phyloP scores from a whole-genome alignment of 2,113 vertebrate genomes.

The Brachypteracias leptosomus region DNA sequence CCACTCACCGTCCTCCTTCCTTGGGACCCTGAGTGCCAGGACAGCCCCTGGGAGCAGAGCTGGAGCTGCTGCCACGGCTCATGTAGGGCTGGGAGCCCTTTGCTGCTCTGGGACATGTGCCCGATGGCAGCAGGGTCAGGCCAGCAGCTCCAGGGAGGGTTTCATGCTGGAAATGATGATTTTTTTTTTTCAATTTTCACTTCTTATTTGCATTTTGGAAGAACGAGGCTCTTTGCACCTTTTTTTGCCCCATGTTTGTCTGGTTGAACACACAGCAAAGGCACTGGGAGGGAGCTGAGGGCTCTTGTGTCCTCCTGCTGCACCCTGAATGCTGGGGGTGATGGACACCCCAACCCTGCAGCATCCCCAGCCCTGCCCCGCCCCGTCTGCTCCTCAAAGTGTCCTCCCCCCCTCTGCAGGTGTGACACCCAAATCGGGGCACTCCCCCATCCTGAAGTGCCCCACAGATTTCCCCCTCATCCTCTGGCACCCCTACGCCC shows the following conservation, averaged over 20 bases:
- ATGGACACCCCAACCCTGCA: neutral
- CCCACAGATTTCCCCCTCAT: conserved; percentile 86
- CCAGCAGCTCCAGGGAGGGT: neutral
- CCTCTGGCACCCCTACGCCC: conserved; percentile 91
- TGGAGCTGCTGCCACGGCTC: neutral
- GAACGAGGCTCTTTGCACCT: rapidly evolving
- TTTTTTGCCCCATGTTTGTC: neutral
- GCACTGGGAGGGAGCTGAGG: neutral
- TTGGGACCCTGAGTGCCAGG: neutral
- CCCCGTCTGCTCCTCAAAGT: neutral
- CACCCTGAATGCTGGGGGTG: too few relatives aligned
- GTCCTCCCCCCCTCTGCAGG: conserved; percentile 56
- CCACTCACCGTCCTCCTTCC: neutral
- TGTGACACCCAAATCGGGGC: conserved; percentile 76
- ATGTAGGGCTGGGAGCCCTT: neutral
- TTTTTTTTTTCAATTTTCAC: neutral
- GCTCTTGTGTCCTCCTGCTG: neutral
- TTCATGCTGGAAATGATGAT: neutral
- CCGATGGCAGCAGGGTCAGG: neutral
- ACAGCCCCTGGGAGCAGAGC: neutral
- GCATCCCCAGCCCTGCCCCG: neutral
- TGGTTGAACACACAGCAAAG: neutral
- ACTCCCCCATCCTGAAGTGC: conserved; percentile 82
- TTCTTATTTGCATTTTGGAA: neutral
- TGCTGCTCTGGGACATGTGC: too few relatives aligned